Conservation (phyloP, 2,888 invertebrate species). For the Coelinius sp. region DNA sequence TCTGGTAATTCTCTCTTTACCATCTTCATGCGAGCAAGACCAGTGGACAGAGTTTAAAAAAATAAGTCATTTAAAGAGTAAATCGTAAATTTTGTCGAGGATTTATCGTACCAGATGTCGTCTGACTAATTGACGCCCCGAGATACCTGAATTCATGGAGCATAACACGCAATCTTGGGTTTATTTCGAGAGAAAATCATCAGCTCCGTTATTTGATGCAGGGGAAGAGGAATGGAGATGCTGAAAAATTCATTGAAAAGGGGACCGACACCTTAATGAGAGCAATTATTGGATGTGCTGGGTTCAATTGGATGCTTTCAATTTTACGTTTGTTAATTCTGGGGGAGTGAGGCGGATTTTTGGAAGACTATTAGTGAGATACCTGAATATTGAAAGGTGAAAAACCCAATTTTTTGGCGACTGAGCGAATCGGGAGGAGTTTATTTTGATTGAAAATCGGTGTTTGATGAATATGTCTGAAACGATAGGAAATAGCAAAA, state of each 20-base stretch:
- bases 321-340: too few relatives aligned
- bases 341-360: too few relatives aligned
- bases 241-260: neutral
- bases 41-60: slow-evolving; percentile 13
- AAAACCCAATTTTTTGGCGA: too few relatives aligned
- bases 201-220: slow-evolving; percentile 5
- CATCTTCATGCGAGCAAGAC: too few relatives aligned
- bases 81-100: slow-evolving; percentile 47
- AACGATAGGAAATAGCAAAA: too few relatives aligned
- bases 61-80: neutral
- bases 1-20: slow-evolving; percentile 8
- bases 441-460: too few relatives aligned
- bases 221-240: too few relatives aligned
- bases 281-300: neutral
- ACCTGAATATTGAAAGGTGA: too few relatives aligned
- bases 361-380: too few relatives aligned
- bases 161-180: slow-evolving; percentile 39
- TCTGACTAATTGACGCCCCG: slow-evolving; percentile 62
- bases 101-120: slow-evolving; percentile 58
- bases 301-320: too few relatives aligned
- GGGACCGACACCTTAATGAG: neutral
- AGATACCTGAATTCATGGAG: slow-evolving; percentile 54
- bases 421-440: too few relatives aligned
- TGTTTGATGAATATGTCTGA: too few relatives aligned
- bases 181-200: slow-evolving; percentile 10